A percentile compares a stretch with the other conserved stretches of the same genome.
Evolutionary conservation across 2,797 vertebrate genomes (phyloP).

Genomic region (Schizothorax lantsangensis): DNA sequence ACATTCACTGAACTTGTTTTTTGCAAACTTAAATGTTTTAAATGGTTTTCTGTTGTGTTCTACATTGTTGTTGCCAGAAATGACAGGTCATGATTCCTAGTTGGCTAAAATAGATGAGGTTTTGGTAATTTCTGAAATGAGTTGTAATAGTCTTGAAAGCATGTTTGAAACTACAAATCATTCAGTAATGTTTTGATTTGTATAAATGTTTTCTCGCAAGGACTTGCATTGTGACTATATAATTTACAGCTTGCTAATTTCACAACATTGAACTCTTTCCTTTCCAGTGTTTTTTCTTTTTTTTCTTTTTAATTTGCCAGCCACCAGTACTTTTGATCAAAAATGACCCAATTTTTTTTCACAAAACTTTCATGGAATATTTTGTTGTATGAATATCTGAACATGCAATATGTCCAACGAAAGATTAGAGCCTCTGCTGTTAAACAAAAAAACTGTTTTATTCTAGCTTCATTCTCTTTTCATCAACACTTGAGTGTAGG

Average conservation of each 20-base stretch:
- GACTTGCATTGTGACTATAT: neutral
- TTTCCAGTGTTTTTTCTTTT: no score
- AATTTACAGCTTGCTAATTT: neutral
- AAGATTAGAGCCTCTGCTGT: neutral
- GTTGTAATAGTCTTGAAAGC: neutral
- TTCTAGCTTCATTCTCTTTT: neutral
- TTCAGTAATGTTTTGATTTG: neutral
- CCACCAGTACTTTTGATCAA: no score
- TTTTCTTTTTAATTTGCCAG: no score
- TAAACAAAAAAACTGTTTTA: neutral
- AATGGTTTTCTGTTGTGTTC: neutral
- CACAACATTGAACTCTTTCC: neutral
- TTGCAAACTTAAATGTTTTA: neutral
- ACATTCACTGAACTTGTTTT: neutral
- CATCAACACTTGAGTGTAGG: no score
- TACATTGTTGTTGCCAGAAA: neutral
- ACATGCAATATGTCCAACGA: neutral
- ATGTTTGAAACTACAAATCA: neutral
- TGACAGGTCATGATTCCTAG: neutral
- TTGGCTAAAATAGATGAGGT: neutral
- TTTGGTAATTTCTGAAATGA: neutral
- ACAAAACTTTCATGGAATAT: neutral
- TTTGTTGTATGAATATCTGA: neutral
- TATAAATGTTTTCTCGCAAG: neutral
- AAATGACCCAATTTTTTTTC: no score